Evolutionary conservation across 2,888 invertebrate genomes (phyloP), one percentile per base, ranked within the genome.

Genomic region (Polietes domitor): DNA sequence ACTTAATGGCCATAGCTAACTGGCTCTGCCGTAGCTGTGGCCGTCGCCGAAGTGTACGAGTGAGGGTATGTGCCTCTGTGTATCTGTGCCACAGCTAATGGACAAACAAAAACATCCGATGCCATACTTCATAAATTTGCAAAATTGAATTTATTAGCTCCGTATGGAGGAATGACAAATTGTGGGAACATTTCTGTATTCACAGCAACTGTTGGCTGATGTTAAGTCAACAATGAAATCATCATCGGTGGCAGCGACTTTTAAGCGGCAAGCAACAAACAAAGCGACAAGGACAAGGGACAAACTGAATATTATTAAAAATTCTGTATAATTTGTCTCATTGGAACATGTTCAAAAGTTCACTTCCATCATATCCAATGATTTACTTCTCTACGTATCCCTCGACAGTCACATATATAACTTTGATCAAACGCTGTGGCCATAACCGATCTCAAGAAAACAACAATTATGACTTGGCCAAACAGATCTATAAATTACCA

Each of bases 41-140:
- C n/a, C n/a, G n/a, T n/a, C n/a, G n/a, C n/a, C n/a, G n/a, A n/a
- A n/a, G n/a, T n/a, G n/a, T n/a, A n/a, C n/a, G n/a, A n/a, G n/a
- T n/a, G n/a, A n/a, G n/a, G 1, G 37, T 37, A 37, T 37, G n/a
- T 4, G 47, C 6, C n/a, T 47, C 5, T 47, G 47, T 2, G 47
- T 7, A 7, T 47, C 47, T n/a, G n/a, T 65, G 68, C n/a, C 68
- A 47, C 58, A 55, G 41, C 68, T 74, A 58, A 79, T 58, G 58
- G 50, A 77, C 68, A 74, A 81, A 77, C 72, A 77, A 70, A 37
- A 47, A 70, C 77, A 76, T 76, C 68, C 68, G 43, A 68, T 68
- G 37, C 43, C 43, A 68, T 65, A 41, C 41, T 77, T 73, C 61
- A 73, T 73, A 61, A 73, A 61, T 73, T 73, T 73, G 21, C 58